phyloP scores from a whole-genome alignment of 1,140 invertebrate species.

The Apis dorsata region DNA sequence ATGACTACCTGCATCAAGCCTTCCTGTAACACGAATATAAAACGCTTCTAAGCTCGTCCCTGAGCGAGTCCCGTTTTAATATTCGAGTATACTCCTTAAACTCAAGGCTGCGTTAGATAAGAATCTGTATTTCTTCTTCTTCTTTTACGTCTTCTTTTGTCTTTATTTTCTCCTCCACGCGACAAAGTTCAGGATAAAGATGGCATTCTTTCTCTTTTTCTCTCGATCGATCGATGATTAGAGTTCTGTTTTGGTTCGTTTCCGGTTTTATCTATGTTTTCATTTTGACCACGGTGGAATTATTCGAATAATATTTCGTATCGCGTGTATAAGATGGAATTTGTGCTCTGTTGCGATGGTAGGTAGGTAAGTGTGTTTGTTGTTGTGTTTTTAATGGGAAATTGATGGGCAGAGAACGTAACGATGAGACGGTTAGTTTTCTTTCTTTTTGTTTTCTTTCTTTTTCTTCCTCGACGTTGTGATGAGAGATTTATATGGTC shows the following conservation, averaged over 20 bases:
- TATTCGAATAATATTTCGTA: neutral
- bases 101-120: conserved; percentile 18
- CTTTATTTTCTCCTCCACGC: neutral
- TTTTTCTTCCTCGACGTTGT: too few species aligned
- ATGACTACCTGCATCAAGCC: conserved; percentile 33
- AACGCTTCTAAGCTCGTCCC: neutral
- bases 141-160: too few species aligned
- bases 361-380: too few species aligned
- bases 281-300: conserved; percentile 8
- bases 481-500: neutral
- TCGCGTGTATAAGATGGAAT: neutral
- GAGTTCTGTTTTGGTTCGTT: conserved; percentile 22
- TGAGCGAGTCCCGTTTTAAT: conserved; percentile 32
- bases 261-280: conserved; percentile 38
- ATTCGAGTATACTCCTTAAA: conserved; percentile 28
- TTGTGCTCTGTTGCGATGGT: neutral
- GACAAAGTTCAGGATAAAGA: neutral
- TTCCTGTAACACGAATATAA: conserved; percentile 17
- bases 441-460: too few species aligned
- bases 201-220: too few species aligned
- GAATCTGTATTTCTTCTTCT: conserved; percentile 23
- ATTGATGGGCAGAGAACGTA: neutral
- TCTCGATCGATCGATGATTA: conserved; percentile 9
- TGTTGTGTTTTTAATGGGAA: conserved; percentile 13
- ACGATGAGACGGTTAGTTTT: neutral